These are phyloP conservation scores for Crambe crambe DNA, from an alignment of 37 sponge, comb jelly and placozoan species.

Conservation along the genomic window DNA sequence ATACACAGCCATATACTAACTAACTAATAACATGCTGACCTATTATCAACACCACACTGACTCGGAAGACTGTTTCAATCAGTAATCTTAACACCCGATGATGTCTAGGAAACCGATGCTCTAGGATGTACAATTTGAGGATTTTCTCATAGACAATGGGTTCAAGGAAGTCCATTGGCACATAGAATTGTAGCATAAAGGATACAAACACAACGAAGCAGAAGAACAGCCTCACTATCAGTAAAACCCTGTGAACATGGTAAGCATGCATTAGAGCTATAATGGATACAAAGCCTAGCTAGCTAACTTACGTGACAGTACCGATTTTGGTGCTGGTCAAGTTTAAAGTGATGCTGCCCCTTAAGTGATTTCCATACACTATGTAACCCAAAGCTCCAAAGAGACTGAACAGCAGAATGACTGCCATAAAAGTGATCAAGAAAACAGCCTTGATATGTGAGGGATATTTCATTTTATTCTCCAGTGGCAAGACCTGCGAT, in stretches of 20 bases:
- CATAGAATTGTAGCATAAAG: conserved; percentile 74
- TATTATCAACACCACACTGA: conserved; percentile 43
- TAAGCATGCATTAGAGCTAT: not conserved
- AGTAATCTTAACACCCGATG: not conserved
- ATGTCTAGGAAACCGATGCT: conserved; percentile 12
- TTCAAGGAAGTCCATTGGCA: conserved; percentile 83
- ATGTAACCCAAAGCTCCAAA: conserved; percentile 78
- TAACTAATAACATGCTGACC: too few species aligned
- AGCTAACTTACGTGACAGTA: conserved; percentile 20
- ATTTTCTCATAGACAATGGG: conserved; percentile 21
- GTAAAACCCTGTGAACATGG: not conserved
- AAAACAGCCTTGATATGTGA: conserved; percentile 53
- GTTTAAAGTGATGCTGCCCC: conserved; percentile 77
- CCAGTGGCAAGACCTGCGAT: conserved; percentile 80
- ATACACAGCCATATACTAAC: too few species aligned
- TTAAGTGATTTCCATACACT: conserved; percentile 60
- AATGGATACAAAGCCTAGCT: not conserved
- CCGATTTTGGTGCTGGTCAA: conserved; percentile 40
- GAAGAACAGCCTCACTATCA: conserved; percentile 57
- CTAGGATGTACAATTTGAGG: conserved; percentile 24
- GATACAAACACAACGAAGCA: conserved; percentile 55
- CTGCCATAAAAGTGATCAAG: conserved; percentile 40
- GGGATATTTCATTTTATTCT: conserved; percentile 94
- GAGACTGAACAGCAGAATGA: conserved; percentile 43
- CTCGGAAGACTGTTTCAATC: conserved; percentile 30